Evolutionary conservation across 1,140 invertebrate species (phyloP), one percentile per base, ranked within the genome.

Genomic region (Geopemphigus sp.): DNA sequence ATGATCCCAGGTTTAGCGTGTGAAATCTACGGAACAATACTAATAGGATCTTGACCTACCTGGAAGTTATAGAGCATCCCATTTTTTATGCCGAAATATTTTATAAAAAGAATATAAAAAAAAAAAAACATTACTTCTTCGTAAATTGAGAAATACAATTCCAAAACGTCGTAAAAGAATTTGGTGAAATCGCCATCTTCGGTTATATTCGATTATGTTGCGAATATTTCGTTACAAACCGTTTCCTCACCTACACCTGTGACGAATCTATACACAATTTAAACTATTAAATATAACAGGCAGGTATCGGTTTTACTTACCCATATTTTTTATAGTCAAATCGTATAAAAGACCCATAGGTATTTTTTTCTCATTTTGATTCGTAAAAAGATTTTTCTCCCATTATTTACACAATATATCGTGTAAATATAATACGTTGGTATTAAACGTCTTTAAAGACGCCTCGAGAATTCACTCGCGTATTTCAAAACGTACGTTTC

Each of bases 11-110:
- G 50, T 53, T 24, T 54, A 19, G 47, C 26, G 50, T 72, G 68
- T 72, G 68, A 72, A 72, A 72, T 29, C 22, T 72, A 54, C 4
- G 29, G 68, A 72, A 72, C 68, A 72, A 72, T 72, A 17, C 24
- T 72, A 29, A 3, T 54, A 14, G 50, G 4, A 72, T 54, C 66
- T 53, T 54, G 47, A 53, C 50, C 68, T 72, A 72, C 68, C 68
- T 54, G 24, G 24, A 72, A 32, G 68, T 68, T 68, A 45, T 15
- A 24, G 66, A 68, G n/a, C 24, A 70, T 10, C 50, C n/a, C n/a
- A n/a, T 72, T 54, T 68, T 72, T 53, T 32, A 8, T n/a, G 24
- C 17, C 2, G 24, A 72, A 54, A 29, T 72, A 72, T 72, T 72
- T 72, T 19, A 24, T 72, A 29, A 70, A 53, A 70, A 8, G 8